Evolutionary conservation across 2,888 invertebrate species (phyloP).

Genomic region (Thelaira solivaga): DNA sequence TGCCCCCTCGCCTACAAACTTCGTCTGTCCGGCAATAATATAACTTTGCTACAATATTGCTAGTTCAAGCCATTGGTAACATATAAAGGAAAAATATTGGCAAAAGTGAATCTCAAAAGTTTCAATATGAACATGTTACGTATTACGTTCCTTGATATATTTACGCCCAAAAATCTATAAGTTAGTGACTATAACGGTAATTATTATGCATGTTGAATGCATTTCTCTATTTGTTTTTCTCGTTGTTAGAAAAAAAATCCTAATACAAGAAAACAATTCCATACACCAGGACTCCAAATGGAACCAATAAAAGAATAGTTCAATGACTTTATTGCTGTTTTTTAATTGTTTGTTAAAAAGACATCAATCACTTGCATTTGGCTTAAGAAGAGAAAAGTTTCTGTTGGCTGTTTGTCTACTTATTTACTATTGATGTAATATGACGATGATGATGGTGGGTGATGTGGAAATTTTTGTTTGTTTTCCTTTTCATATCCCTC

Average conservation of each 20-base stretch:
- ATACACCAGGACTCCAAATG: neutral
- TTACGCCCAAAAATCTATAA: too few species aligned
- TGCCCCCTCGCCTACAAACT: too few species aligned
- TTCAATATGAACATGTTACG: too few species aligned
- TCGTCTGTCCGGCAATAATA: too few species aligned
- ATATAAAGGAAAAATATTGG: too few species aligned
- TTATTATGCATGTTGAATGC: too few species aligned
- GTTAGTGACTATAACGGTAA: too few species aligned
- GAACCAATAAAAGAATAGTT: constrained; percentile 21
- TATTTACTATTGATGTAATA: neutral
- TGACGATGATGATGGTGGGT: neutral
- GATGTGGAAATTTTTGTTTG: neutral
- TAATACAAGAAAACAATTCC: too few species aligned
- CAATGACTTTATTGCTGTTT: constrained; percentile 43
- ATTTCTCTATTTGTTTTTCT: neutral
- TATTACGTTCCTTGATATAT: too few species aligned
- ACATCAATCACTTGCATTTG: constrained; percentile 50
- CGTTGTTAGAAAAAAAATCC: neutral
- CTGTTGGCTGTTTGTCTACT: constrained; percentile 1
- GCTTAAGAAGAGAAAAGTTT: constrained; percentile 9
- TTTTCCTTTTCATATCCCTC: neutral
- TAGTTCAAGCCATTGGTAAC: too few species aligned
- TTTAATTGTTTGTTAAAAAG: constrained; percentile 49
- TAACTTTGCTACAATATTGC: too few species aligned
- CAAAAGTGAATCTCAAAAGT: too few species aligned